Evolutionary conservation across 2,113 vertebrate species (phyloP).

Genomic region (Pomatostomus ruficeps): DNA sequence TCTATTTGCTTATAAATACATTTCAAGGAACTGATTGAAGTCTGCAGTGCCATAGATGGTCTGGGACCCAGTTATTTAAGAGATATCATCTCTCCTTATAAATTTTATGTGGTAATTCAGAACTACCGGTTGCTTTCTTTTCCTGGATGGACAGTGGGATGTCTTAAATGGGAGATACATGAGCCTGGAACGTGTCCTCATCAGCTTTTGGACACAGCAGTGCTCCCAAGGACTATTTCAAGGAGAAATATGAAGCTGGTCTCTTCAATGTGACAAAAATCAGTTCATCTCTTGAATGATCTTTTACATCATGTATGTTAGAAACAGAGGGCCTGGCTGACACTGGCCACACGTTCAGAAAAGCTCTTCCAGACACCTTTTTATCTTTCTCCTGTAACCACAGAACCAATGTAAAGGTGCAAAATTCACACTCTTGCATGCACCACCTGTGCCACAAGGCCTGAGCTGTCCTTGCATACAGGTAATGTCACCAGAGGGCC

Average conservation of each 20-base stretch:
- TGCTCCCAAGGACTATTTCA: background rate
- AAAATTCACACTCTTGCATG: background rate
- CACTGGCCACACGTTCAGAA: background rate
- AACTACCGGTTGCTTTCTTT: background rate
- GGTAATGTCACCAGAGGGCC: background rate
- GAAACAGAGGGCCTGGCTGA: background rate
- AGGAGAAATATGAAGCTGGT: background rate
- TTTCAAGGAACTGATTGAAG: slow-evolving; percentile 28
- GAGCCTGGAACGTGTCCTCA: background rate
- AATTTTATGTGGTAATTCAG: slow-evolving; percentile 20
- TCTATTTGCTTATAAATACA: slow-evolving; percentile 41
- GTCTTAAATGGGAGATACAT: background rate
- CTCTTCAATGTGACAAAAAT: background rate
- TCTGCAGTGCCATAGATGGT: slow-evolving; percentile 20
- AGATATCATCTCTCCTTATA: slow-evolving; percentile 30
- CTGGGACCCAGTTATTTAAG: background rate
- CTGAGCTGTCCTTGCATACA: background rate
- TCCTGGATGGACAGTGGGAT: background rate
- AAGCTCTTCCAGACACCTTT: background rate
- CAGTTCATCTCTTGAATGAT: background rate
- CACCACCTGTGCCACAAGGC: background rate
- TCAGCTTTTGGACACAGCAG: background rate
- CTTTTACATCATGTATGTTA: background rate
- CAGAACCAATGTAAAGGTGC: background rate
- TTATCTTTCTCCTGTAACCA: background rate